phyloP scores from a whole-genome alignment of 37 sponge, comb jelly and placozoan genomes.

The Ephydatia muelleri region DNA sequence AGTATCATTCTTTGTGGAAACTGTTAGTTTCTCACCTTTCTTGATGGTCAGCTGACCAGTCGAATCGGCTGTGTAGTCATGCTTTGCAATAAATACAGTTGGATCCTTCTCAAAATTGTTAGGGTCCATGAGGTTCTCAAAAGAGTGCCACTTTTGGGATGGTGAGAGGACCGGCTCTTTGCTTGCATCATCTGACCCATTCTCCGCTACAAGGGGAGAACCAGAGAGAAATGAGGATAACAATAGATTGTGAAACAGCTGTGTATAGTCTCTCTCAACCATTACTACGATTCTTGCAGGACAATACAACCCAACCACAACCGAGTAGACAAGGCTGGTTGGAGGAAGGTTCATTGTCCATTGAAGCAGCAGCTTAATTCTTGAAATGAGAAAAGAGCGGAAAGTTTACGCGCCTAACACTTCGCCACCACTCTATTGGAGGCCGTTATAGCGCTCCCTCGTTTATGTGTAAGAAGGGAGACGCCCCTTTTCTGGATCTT shows the following conservation, averaged over 20 bases:
- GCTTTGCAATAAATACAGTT: slow-evolving; percentile 72
- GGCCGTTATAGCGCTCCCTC: too few relatives aligned
- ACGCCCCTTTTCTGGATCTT: too few relatives aligned
- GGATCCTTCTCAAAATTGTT: slow-evolving; percentile 39
- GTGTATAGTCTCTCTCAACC: neutral
- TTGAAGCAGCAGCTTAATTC: too few relatives aligned
- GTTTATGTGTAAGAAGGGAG: too few relatives aligned
- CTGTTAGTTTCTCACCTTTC: slow-evolving; percentile 73
- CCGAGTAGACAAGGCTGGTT: too few relatives aligned
- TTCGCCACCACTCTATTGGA: too few relatives aligned
- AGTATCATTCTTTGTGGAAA: slow-evolving; percentile 63
- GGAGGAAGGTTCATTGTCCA: too few relatives aligned
- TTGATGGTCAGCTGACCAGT: slow-evolving; percentile 78
- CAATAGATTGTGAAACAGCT: neutral
- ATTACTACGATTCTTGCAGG: neutral
- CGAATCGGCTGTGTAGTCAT: slow-evolving; percentile 66
- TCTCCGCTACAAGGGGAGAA: neutral
- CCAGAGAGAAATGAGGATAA: neutral
- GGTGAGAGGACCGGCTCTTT: slow-evolving; percentile 6
- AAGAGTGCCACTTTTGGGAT: slow-evolving; percentile 45
- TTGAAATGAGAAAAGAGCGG: too few relatives aligned
- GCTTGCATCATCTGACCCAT: neutral
- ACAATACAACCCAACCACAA: neutral
- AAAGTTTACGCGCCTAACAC: too few relatives aligned
- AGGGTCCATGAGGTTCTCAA: slow-evolving; percentile 58